Evolutionary conservation across 1,140 invertebrate species (phyloP).

Genomic region (Zaprionus africanus): DNA sequence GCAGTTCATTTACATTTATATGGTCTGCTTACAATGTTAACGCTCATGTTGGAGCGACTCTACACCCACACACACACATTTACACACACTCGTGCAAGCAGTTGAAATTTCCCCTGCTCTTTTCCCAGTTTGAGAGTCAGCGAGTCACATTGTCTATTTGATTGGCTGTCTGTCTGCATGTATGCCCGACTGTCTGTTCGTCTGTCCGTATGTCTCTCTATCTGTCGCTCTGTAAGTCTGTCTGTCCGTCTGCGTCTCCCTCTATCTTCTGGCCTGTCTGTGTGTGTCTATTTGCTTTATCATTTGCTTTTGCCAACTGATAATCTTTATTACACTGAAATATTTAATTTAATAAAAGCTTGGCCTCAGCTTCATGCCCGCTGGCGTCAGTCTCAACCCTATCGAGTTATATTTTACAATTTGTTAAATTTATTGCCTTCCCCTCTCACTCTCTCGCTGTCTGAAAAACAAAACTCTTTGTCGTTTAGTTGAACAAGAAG

Average conservation of each 20-base stretch:
- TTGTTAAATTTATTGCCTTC: constrained; percentile 78
- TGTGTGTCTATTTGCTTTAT: constrained; percentile 72
- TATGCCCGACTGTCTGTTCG: constrained; percentile 13
- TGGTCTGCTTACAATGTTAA: constrained; percentile 82
- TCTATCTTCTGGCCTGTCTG: constrained; percentile 19
- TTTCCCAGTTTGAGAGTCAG: constrained; percentile 57
- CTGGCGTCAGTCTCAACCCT: constrained; percentile 15
- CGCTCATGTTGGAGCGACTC: constrained; percentile 67
- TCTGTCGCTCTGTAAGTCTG: constrained; percentile 10
- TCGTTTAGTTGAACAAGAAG: constrained; percentile 53
- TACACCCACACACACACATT: constrained; percentile 27
- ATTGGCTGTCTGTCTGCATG: constrained; percentile 46
- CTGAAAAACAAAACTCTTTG: constrained; percentile 36
- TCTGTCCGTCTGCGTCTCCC: constrained; percentile 10
- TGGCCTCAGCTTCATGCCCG: background rate
- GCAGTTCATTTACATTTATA: constrained; percentile 83
- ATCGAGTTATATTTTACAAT: constrained; percentile 73
- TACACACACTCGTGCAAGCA: constrained; percentile 7
- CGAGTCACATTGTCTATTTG: constrained; percentile 70
- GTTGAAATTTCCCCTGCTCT: background rate
- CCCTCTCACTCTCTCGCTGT: constrained; percentile 1
- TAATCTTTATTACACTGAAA: constrained; percentile 81
- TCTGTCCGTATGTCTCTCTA: constrained; percentile 32
- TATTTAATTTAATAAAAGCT: constrained; percentile 82
- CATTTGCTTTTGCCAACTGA: constrained; percentile 74